Percentiles rank a stretch among this genome's conserved stretches.
Conservation (phyloP, 2,888 invertebrate genomes). For the Agonum fuliginosum region DNA sequence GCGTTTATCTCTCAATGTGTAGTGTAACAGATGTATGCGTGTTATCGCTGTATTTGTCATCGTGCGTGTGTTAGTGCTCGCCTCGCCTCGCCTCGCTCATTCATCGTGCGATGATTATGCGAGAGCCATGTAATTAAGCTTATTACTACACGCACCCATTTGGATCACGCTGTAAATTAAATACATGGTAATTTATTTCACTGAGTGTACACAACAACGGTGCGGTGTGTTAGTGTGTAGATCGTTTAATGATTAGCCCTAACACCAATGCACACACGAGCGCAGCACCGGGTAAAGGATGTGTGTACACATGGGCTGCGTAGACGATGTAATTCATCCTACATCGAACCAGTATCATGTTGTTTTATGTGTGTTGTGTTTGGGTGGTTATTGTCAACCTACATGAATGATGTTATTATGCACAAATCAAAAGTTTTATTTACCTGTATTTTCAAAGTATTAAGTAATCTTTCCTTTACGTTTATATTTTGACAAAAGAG, state of each 20-base stretch:
- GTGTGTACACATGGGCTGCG: too few relatives aligned
- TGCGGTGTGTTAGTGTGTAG: conserved; percentile 4
- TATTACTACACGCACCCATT: conserved; percentile 50
- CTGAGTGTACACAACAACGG: conserved; percentile 1
- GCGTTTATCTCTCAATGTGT: neutral
- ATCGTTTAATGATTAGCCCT: conserved; percentile 27
- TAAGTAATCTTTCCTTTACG: too few relatives aligned
- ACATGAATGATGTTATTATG: too few relatives aligned
- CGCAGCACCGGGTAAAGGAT: neutral
- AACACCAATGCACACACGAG: neutral
- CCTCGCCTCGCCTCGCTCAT: conserved; percentile 2
- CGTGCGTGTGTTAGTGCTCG: neutral
- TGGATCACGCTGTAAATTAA: conserved; percentile 51
- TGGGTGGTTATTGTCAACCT: too few relatives aligned
- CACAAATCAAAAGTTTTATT: too few relatives aligned
- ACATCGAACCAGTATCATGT: too few relatives aligned
- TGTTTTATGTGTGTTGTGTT: too few relatives aligned
- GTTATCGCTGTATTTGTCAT: neutral
- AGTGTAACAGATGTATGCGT: neutral
- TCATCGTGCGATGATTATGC: conserved; percentile 47
- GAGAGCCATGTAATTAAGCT: conserved; percentile 46
- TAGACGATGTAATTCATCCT: too few relatives aligned
- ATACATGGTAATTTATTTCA: conserved; percentile 48
- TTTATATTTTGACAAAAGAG: too few relatives aligned
- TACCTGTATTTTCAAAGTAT: too few relatives aligned